Evolutionary conservation across 1,140 invertebrate genomes (phyloP), one percentile per base, ranked within the genome.

Genomic region (Phymorhynchus buccinoides): DNA sequence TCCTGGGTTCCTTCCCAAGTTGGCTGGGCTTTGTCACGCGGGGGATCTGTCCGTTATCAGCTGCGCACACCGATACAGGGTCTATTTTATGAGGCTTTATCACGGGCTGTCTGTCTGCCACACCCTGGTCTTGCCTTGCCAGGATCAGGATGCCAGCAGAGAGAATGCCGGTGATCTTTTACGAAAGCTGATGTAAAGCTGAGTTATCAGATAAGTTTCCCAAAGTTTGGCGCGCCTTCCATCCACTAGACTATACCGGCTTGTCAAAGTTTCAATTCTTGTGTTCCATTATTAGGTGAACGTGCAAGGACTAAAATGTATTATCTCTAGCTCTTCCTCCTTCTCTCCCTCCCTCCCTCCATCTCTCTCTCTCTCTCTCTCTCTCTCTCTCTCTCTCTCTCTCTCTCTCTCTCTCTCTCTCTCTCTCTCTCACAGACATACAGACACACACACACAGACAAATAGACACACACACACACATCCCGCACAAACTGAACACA

Each of bases 11-110:
- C 14, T 35, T 3, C 73, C 73, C 73, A 2, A 41, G n/a, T n/a
- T n/a, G n/a, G n/a, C 73, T 75, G 73, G 73, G 73, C 9, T 75
- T 75, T 75, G 35, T 75, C 73, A 39, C 35, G 39, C 1, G 32
- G 32, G 32, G 32, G 73, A 75, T 71, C 68, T 71, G 68, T 66
- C 27, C 7, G 4, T 35, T 41, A 41, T 41, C 30, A 7, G 37
- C 35, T 39, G 30, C 6, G 37, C n/a, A n/a, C n/a, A 75, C 18
- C 32, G 35, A 75, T 75, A 75, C 73, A 75, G 73, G 3, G 35
- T 39, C 73, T 41, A 75, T 75, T 75, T 41, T 39, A 41, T 27
- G 35, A 75, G 32, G 12, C 30, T 37, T 71, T 71, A 71, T 71
- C 35, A 14, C 68, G 37, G 30, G 68, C 35, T 32, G 56, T 27